Evolutionary conservation across 2,113 vertebrate genomes (phyloP).

Genomic region (Eublepharis macularius): DNA sequence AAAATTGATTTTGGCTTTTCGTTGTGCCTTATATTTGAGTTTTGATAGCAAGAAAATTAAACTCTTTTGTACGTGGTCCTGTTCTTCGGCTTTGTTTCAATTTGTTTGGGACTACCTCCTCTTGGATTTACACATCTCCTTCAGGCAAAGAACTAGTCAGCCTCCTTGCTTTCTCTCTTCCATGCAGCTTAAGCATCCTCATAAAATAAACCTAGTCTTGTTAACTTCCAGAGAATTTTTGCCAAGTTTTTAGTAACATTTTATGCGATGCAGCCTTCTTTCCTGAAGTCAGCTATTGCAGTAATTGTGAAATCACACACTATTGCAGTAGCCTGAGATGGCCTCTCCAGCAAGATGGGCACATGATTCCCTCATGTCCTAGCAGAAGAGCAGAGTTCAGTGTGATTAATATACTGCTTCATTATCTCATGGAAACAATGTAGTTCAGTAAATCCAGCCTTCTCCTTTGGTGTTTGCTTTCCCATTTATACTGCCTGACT

Average conservation of each 20-base stretch:
- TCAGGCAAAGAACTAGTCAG: not conserved
- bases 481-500: not conserved
- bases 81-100: no score
- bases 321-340: not conserved
- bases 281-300: not conserved
- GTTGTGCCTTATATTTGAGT: no score
- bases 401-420: not conserved
- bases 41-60: no score
- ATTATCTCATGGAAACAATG: not conserved
- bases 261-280: not conserved
- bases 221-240: not conserved
- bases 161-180: not conserved
- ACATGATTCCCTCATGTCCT: constrained; percentile 1
- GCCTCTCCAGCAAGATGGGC: not conserved
- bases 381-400: not conserved
- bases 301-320: not conserved
- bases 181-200: not conserved
- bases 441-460: not conserved
- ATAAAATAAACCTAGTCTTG: not conserved
- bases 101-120: no score
- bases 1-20: no score
- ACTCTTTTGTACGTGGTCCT: no score
- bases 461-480: not conserved
- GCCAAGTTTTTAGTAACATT: not conserved
- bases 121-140: no score